Conservation (phyloP, 1,140 invertebrate species). For the Ceratosolen solmsi region DNA sequence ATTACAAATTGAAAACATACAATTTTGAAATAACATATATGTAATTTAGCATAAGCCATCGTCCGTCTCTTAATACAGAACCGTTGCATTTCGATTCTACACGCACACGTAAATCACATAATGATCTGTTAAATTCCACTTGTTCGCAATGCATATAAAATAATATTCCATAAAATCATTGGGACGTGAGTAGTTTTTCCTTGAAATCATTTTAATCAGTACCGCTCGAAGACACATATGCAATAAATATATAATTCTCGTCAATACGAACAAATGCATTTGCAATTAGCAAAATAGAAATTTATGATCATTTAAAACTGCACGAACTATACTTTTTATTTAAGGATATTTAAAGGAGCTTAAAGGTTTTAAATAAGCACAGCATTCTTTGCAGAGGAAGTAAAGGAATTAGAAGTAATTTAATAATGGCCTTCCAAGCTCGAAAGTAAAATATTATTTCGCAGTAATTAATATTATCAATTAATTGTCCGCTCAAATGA, state of each 20-base stretch:
- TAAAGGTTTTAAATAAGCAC: no score
- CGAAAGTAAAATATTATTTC: no score
- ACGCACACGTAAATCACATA: slow-evolving; percentile 3
- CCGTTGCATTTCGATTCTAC: slow-evolving; percentile 14
- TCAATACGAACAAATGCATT: no score
- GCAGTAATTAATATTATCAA: no score
- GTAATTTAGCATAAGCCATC: background rate
- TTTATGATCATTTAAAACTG: no score
- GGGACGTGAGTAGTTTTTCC: background rate
- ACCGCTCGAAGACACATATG: background rate
- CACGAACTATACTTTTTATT: no score
- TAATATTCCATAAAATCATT: background rate
- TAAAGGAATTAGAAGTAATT: no score
- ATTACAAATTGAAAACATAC: background rate
- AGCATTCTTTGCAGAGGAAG: no score
- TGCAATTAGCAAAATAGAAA: no score
- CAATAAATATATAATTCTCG: background rate
- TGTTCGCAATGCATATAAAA: background rate
- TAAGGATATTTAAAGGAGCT: no score
- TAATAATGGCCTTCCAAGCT: no score
- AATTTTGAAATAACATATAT: slow-evolving; percentile 6
- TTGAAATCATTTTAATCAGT: background rate
- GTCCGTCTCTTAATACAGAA: background rate
- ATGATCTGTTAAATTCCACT: background rate
- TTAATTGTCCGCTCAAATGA: no score